These are phyloP conservation scores for Tipula lateralis DNA, from an alignment of 2,888 invertebrate species.

Conservation along the genomic window DNA sequence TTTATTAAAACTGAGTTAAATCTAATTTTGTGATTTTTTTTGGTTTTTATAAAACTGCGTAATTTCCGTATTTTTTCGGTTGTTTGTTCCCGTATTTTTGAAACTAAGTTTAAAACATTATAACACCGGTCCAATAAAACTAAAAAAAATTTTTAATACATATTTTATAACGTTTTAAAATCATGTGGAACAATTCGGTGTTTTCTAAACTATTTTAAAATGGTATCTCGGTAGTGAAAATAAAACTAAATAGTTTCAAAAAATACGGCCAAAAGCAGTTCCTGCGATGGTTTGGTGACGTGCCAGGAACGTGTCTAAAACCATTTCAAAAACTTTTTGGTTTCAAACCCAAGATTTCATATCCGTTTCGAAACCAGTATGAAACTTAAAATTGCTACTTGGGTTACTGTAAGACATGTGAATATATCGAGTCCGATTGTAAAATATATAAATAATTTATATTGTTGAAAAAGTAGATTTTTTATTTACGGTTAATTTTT, in stretches of 20 bases:
- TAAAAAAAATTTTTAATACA: background rate
- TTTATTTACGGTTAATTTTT: no score
- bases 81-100: background rate
- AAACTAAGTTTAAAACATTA: background rate
- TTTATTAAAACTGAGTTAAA: background rate
- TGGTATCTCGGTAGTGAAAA: background rate
- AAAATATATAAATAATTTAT: no score
- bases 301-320: background rate
- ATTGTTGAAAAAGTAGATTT: no score
- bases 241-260: background rate
- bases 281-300: background rate
- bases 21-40: background rate
- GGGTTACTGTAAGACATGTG: background rate
- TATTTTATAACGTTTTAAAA: background rate
- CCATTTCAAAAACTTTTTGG: background rate
- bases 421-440: no score
- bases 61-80: background rate
- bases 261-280: background rate
- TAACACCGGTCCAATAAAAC: background rate
- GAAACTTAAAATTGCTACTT: background rate
- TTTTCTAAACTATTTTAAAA: background rate
- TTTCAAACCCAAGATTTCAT: background rate
- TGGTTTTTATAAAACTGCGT: background rate
- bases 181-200: background rate
- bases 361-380: background rate